These are phyloP conservation scores for Drosophila quadrilineata DNA, from an alignment of 1,140 invertebrate genomes.

Conservation along the genomic window DNA sequence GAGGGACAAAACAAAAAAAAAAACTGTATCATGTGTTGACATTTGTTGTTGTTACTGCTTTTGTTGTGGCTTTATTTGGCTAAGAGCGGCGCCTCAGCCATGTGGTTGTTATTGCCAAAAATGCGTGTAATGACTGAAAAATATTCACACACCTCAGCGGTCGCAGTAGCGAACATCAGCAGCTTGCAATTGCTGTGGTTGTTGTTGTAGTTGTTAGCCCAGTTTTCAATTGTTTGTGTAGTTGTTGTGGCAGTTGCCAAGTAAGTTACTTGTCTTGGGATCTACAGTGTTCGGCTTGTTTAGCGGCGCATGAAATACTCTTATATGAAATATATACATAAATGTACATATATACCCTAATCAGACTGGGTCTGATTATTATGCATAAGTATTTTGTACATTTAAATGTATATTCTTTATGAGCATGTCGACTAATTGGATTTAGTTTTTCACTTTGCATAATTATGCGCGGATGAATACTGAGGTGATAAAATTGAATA, in stretches of 20 bases:
- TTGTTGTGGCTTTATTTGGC: slow-evolving; percentile 71
- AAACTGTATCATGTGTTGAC: slow-evolving; percentile 63
- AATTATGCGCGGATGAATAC: slow-evolving; percentile 1
- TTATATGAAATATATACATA: slow-evolving; percentile 8
- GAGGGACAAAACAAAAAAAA: slow-evolving; percentile 24
- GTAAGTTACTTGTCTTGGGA: slow-evolving; percentile 3
- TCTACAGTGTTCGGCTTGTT: slow-evolving; percentile 11
- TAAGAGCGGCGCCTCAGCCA: slow-evolving; percentile 38
- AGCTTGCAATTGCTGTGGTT: slow-evolving; percentile 56
- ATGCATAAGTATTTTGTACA: slow-evolving; percentile 11
- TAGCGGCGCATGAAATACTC: slow-evolving; percentile 33
- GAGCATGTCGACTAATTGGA: slow-evolving; percentile 14
- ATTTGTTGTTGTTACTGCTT: no score
- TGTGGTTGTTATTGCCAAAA: slow-evolving; percentile 58
- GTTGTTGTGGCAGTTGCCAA: slow-evolving; percentile 3
- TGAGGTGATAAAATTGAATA: neutral
- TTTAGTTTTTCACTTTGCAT: slow-evolving; percentile 2
- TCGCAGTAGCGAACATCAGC: slow-evolving; percentile 11
- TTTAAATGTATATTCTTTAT: slow-evolving; percentile 10
- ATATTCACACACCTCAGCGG: slow-evolving; percentile 69
- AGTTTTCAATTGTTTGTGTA: slow-evolving; percentile 50
- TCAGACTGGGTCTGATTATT: neutral
- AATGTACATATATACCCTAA: neutral
- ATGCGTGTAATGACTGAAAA: slow-evolving; percentile 71
- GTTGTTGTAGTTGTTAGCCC: slow-evolving; percentile 74